These are phyloP conservation scores for Phyllotis vaccarum DNA, from an alignment of 2,797 vertebrate species.

Conservation along the genomic window DNA sequence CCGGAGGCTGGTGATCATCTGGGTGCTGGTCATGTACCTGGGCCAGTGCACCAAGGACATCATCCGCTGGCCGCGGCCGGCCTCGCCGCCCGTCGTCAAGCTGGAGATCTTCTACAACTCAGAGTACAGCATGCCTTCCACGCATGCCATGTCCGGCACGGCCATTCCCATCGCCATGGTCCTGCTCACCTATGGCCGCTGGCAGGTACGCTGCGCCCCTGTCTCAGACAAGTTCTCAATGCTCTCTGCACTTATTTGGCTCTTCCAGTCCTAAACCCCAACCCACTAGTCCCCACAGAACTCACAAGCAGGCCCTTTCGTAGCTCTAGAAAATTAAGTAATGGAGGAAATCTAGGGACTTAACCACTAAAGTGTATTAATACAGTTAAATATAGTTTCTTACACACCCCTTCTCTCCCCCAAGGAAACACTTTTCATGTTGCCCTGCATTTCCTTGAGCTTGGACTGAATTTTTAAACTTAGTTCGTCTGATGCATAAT, in stretches of 20 bases:
- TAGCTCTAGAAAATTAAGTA: background rate
- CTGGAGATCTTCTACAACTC: conserved; percentile 99
- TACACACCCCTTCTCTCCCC: background rate
- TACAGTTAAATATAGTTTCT: background rate
- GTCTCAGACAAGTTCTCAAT: background rate
- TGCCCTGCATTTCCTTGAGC: background rate
- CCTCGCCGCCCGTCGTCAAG: conserved; percentile 97
- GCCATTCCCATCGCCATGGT: conserved; percentile 95
- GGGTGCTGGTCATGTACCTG: conserved; percentile 99
- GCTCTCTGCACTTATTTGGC: background rate
- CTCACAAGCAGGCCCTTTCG: background rate
- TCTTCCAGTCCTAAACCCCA: background rate
- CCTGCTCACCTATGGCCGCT: conserved; percentile 93
- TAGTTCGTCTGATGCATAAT: background rate
- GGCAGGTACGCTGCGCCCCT: conserved; percentile 91
- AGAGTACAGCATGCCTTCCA: conserved; percentile 99
- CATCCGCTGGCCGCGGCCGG: conserved; percentile 94
- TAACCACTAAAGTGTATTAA: background rate
- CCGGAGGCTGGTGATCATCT: conserved; percentile 93
- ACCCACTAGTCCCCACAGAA: background rate
- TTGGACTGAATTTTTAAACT: conserved; percentile 37
- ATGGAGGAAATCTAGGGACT: background rate
- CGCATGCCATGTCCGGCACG: conserved; percentile 98
- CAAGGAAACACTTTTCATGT: background rate
- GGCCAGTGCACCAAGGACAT: conserved; percentile 99